Percentiles rank a stretch among this genome's conserved stretches.
Evolutionary conservation across 2,888 invertebrate species (phyloP).

Genomic region (Eurytoma adleriae): DNA sequence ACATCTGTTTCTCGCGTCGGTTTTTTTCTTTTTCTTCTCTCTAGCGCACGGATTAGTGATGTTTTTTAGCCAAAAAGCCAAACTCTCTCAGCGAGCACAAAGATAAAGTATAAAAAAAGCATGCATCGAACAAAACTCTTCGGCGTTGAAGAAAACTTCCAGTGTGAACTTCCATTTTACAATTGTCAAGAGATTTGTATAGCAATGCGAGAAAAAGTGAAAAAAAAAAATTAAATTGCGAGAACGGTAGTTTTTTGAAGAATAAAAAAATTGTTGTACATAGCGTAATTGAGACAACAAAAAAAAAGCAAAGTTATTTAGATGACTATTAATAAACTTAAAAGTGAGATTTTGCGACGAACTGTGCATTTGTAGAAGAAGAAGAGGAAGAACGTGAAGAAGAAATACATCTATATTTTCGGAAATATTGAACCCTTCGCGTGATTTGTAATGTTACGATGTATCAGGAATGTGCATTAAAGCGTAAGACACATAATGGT

Average conservation of each 20-base stretch:
- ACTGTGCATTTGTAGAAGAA: slow-evolving; percentile 40
- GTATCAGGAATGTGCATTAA: slow-evolving; percentile 43
- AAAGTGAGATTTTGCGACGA: slow-evolving; percentile 8
- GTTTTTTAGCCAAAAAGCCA: slow-evolving; percentile 3
- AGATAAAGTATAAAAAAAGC: slow-evolving; percentile 17
- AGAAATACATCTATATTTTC: slow-evolving; percentile 51
- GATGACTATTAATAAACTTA: slow-evolving; percentile 7
- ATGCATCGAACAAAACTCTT: slow-evolving; percentile 42
- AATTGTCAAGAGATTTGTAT: slow-evolving; percentile 24
- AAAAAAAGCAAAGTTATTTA: slow-evolving; percentile 22
- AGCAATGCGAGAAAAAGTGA: slow-evolving; percentile 2
- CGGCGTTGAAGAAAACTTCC: slow-evolving; percentile 24
- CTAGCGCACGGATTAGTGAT: slow-evolving; percentile 20
- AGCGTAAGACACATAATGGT: slow-evolving; percentile 36
- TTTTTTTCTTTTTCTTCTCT: slow-evolving; percentile 54
- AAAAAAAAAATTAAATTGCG: slow-evolving; percentile 8
- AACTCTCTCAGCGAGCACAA: slow-evolving; percentile 27
- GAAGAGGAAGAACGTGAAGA: slow-evolving; percentile 46
- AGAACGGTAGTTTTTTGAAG: slow-evolving; percentile 41
- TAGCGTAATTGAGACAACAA: slow-evolving; percentile 27
- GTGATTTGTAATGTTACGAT: slow-evolving; percentile 19
- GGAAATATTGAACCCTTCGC: slow-evolving; percentile 45
- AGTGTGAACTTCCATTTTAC: slow-evolving; percentile 48
- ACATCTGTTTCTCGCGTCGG: slow-evolving; percentile 33
- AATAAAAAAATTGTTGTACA: slow-evolving; percentile 42